Evolutionary conservation across 1,140 invertebrate genomes (phyloP), one percentile per base, ranked within the genome.

Genomic region (Psilanteris sp.): DNA sequence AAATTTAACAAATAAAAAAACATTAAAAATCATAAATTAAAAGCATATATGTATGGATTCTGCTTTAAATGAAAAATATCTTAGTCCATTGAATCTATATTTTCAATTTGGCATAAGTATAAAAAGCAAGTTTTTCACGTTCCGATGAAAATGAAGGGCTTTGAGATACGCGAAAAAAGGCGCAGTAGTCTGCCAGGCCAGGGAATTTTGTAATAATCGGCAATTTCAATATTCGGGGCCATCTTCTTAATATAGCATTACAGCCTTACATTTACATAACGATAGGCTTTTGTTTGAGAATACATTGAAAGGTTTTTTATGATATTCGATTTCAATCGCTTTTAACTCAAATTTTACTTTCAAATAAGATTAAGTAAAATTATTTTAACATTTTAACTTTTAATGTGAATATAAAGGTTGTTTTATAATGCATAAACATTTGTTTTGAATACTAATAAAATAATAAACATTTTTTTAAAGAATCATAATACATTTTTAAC

Each of bases 141-240:
- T 14, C 18, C 27, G n/a, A 54, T 54, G 22, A 66, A 66, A 54
- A 14, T 36, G 48, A 52, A 64, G 27, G 27, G 26, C 37, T 48
- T 64, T 32, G 46, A 44, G 37, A 9, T 44, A 66, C n/a, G 46
- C 18, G 29, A 44, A 67, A 48, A 32, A 55, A 67, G 29, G 36
- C 4, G 14, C 29, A 34, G 22, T 10, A 27, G 16, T 31, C 37
- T 44, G 37, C 31, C 29, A 44, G 27, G 18, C 18, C 39, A 34
- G 46, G 10, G 15, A 36, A 54, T 20, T 54, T 66, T 10, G 14
- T 24, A 54, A 66, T 64, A 54, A 55, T 66, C 46, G 39, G 37
- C 39, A 39, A 66, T 54, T 66, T 66, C 61, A 66, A 54, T 66
- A 66, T 66, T 54, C 31, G 32, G 8, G 48, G 39, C 7, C 46